A percentile compares a stretch with the other conserved stretches of the same genome.
Conservation (phyloP, 2,113 vertebrate species). For the Parus major region DNA sequence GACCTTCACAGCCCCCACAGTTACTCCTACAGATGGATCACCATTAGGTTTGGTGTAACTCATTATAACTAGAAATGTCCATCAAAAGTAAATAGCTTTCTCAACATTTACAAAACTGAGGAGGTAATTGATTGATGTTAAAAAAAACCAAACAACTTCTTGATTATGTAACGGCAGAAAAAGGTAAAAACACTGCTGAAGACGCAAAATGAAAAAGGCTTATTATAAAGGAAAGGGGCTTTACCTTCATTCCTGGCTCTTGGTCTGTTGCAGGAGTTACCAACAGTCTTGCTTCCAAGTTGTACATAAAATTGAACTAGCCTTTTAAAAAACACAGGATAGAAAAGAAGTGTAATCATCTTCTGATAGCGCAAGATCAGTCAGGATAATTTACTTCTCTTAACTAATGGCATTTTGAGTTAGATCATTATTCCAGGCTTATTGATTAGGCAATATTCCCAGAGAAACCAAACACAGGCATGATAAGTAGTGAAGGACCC, state of each 20-base stretch:
- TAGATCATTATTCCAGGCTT: not conserved
- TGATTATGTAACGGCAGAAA: not conserved
- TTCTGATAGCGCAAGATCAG: not conserved
- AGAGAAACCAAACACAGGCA: not conserved
- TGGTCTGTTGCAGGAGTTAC: slow-evolving; percentile 89
- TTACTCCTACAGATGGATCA: not conserved
- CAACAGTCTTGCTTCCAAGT: slow-evolving; percentile 91
- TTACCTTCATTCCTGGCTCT: slow-evolving; percentile 95
- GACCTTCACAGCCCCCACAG: not conserved
- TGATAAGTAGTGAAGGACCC: not conserved
- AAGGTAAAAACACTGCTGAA: not conserved
- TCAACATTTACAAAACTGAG: not conserved
- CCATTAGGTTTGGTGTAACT: not conserved
- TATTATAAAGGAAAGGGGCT: not conserved
- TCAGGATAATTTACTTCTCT: not conserved
- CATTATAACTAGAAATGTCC: not conserved
- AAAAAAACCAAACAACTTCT: not conserved
- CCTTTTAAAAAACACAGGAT: slow-evolving; percentile 63
- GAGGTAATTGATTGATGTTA: not conserved
- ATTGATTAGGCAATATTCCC: not conserved
- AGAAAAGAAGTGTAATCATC: not conserved
- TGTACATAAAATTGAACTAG: slow-evolving; percentile 95
- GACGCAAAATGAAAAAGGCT: not conserved
- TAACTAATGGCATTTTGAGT: not conserved
- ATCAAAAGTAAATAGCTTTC: not conserved